These are phyloP conservation scores for Drosophila funebris DNA, from an alignment of 1,140 invertebrate genomes.

Conservation along the genomic window DNA sequence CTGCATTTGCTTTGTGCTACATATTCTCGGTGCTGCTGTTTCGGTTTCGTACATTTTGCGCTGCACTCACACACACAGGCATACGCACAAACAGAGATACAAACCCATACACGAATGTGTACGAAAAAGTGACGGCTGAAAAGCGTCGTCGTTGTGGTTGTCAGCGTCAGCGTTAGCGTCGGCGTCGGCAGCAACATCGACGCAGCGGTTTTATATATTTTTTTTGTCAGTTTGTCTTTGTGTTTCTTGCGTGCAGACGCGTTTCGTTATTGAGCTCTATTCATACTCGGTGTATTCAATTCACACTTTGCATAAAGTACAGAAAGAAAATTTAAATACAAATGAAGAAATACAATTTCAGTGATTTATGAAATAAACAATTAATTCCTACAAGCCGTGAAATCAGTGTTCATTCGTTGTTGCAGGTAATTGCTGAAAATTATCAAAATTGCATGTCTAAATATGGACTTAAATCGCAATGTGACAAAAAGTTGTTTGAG, in stretches of 20 bases:
- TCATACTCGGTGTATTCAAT: conserved; percentile 20
- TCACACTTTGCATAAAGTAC: conserved; percentile 19
- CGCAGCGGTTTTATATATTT: conserved; percentile 40
- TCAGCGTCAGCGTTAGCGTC: conserved; percentile 12
- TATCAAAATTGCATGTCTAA: neutral
- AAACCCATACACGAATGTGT: conserved; percentile 21
- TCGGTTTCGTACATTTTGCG: conserved; percentile 60
- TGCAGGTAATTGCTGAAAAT: conserved; percentile 15
- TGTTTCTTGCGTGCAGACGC: conserved; percentile 73
- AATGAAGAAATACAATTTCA: conserved; percentile 14
- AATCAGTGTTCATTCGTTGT: neutral
- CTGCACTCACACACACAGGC: conserved; percentile 28
- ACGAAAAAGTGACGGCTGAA: conserved; percentile 40
- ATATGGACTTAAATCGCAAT: neutral
- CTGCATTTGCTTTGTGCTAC: conserved; percentile 71
- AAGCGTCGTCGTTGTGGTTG: conserved; percentile 31
- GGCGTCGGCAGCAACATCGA: conserved; percentile 17
- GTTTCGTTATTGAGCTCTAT: conserved; percentile 51
- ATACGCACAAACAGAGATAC: conserved; percentile 7
- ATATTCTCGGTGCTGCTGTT: too few relatives aligned
- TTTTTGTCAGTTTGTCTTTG: conserved; percentile 68
- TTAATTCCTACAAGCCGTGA: neutral
- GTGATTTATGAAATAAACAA: conserved; percentile 19
- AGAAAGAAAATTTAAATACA: conserved; percentile 8
- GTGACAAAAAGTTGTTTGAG: neutral